Evolutionary conservation across 2,888 invertebrate genomes (phyloP).

Genomic region (Adelognathus sp.): DNA sequence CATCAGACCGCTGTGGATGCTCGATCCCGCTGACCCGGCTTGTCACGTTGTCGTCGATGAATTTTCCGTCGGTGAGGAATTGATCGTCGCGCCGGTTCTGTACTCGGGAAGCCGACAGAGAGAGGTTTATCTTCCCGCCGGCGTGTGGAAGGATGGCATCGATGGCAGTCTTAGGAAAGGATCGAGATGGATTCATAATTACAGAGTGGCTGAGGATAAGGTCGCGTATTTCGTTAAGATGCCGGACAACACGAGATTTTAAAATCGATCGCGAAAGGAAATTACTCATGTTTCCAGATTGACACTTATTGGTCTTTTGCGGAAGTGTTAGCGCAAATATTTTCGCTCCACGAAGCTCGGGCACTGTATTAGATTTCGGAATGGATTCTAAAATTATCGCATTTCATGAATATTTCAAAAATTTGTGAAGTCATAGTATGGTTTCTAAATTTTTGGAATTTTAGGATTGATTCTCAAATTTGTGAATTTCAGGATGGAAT

Average conservation of each 20-base stretch:
- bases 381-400: too few relatives aligned
- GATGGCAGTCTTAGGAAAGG: slow-evolving; percentile 93
- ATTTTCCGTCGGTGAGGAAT: slow-evolving; percentile 94
- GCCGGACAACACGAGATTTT: slow-evolving; percentile 92
- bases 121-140: slow-evolving; percentile 94
- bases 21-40: slow-evolving; percentile 90
- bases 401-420: too few relatives aligned
- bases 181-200: slow-evolving; percentile 94
- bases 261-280: too few relatives aligned
- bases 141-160: slow-evolving; percentile 96
- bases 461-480: too few relatives aligned
- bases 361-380: too few relatives aligned
- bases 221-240: slow-evolving; percentile 92
- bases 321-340: too few relatives aligned
- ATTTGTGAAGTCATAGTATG: too few relatives aligned
- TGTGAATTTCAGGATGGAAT: too few relatives aligned
- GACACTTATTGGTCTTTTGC: too few relatives aligned
- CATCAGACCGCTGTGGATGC: slow-evolving; percentile 95
- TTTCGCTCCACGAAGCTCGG: too few relatives aligned
- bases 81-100: slow-evolving; percentile 95
- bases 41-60: slow-evolving; percentile 91
- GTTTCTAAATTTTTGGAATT: too few relatives aligned
- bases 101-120: slow-evolving; percentile 86
- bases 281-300: too few relatives aligned
- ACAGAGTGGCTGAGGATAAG: slow-evolving; percentile 89